A percentile compares a stretch with the other conserved stretches of the same genome.
phyloP scores from a whole-genome alignment of 2,888 invertebrate species.

The Drosophila formosana region DNA sequence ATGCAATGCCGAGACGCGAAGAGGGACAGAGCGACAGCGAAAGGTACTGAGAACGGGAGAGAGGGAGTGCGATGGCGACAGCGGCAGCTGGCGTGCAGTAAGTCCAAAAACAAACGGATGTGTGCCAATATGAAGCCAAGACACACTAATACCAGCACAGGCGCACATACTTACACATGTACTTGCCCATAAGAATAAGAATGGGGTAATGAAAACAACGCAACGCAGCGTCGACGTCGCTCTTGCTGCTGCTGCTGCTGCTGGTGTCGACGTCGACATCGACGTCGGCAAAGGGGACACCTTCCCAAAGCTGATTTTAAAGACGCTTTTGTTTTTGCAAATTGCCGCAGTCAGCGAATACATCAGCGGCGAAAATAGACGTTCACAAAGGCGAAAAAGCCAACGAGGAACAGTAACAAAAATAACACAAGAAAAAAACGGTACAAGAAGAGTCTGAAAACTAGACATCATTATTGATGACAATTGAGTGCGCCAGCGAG shows the following conservation, averaged over 20 bases:
- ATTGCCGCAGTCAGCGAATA: conserved; percentile 82
- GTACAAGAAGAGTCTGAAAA: conserved; percentile 66
- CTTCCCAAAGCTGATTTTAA: conserved; percentile 71
- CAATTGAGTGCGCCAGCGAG: conserved; percentile 83
- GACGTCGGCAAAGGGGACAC: conserved; percentile 59
- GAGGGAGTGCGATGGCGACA: conserved; percentile 20
- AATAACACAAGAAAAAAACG: conserved; percentile 43
- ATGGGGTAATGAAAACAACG: conserved; percentile 43
- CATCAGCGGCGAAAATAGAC: conserved; percentile 82
- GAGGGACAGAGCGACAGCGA: conserved; percentile 10
- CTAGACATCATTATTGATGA: conserved; percentile 85
- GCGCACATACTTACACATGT: conserved; percentile 1
- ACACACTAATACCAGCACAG: conserved; percentile 9
- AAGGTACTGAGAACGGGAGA: conserved; percentile 1
- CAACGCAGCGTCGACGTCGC: conserved; percentile 17
- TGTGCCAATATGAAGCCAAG: conserved; percentile 50
- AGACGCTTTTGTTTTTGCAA: conserved; percentile 70
- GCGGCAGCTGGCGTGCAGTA: conserved; percentile 35
- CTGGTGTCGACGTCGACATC: conserved; percentile 10
- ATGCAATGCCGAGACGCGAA: conserved; percentile 56
- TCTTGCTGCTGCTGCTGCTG: no score
- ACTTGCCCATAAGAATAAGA: conserved; percentile 37
- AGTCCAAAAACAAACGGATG: conserved; percentile 46
- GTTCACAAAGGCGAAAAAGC: conserved; percentile 66
- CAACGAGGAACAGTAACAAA: conserved; percentile 24